Percentiles rank a stretch among this genome's conserved stretches.
Conservation (phyloP, 2,113 vertebrate species). For the Antechinus stuartii region DNA sequence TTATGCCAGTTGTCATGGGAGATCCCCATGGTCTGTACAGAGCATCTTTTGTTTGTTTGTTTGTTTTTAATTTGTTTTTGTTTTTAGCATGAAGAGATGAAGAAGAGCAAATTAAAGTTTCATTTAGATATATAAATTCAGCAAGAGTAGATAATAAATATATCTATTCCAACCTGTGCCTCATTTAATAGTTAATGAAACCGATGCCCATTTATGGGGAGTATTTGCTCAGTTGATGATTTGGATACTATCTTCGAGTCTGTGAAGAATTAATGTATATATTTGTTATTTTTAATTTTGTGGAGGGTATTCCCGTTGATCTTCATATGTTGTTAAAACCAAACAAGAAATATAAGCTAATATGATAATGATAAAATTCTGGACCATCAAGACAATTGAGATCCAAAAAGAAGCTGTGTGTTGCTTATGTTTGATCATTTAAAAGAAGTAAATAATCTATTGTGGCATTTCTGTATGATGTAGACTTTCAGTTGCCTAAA, state of each 20-base stretch:
- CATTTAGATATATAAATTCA: background rate
- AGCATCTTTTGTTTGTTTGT: no score
- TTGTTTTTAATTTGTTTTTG: no score
- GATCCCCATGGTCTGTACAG: constrained; percentile 85
- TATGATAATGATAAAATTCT: background rate
- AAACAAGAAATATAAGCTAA: background rate
- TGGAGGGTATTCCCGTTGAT: background rate
- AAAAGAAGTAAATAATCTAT: background rate
- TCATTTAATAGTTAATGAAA: background rate
- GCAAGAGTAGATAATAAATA: background rate
- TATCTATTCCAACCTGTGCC: background rate
- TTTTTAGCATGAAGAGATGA: background rate
- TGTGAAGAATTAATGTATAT: background rate
- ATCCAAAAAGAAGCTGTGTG: background rate
- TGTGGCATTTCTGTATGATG: background rate
- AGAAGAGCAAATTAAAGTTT: background rate
- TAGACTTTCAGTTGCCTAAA: background rate
- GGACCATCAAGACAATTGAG: background rate
- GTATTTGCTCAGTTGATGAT: background rate
- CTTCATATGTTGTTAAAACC: background rate
- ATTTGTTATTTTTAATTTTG: background rate
- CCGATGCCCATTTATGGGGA: background rate
- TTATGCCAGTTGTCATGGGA: constrained; percentile 99
- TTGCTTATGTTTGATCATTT: background rate
- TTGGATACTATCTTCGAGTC: background rate